phyloP scores from a whole-genome alignment of 2,888 invertebrate genomes.

The Himalopsyche kuldschensis region DNA sequence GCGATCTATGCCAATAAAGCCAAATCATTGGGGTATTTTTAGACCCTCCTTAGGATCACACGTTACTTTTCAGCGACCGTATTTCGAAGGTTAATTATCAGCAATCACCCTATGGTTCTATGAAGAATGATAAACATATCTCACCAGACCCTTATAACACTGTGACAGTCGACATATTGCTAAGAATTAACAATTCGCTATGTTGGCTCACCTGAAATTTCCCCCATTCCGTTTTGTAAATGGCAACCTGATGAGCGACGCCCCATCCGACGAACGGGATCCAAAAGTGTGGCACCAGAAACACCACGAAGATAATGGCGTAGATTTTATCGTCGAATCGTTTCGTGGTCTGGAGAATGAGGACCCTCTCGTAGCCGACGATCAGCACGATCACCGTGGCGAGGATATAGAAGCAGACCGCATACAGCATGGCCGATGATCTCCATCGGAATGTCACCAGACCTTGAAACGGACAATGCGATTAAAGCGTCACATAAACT shows the following conservation, averaged over 20 bases:
- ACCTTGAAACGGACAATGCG: constrained; percentile 43
- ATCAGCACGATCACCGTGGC: constrained; percentile 61
- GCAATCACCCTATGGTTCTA: no score
- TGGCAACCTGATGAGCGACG: constrained; percentile 68
- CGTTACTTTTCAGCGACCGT: no score
- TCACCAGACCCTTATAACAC: no score
- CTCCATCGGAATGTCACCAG: constrained; percentile 67
- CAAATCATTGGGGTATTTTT: no score
- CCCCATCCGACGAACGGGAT: constrained; percentile 73
- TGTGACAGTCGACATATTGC: no score
- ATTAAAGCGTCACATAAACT: no score
- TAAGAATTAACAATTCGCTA: background rate
- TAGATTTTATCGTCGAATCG: constrained; percentile 73
- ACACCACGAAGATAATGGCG: constrained; percentile 67
- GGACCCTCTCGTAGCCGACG: constrained; percentile 65
- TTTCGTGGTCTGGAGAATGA: constrained; percentile 62
- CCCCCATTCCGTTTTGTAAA: constrained; percentile 71
- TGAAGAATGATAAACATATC: no score
- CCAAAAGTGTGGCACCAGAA: constrained; percentile 70
- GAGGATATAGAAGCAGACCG: constrained; percentile 64
- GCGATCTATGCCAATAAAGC: no score
- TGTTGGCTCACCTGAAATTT: constrained; percentile 60
- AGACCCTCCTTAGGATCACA: no score
- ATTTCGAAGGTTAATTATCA: no score
- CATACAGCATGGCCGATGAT: constrained; percentile 66